Conservation (phyloP, 2,797 vertebrate genomes). For the Takifugu ocellatus region DNA sequence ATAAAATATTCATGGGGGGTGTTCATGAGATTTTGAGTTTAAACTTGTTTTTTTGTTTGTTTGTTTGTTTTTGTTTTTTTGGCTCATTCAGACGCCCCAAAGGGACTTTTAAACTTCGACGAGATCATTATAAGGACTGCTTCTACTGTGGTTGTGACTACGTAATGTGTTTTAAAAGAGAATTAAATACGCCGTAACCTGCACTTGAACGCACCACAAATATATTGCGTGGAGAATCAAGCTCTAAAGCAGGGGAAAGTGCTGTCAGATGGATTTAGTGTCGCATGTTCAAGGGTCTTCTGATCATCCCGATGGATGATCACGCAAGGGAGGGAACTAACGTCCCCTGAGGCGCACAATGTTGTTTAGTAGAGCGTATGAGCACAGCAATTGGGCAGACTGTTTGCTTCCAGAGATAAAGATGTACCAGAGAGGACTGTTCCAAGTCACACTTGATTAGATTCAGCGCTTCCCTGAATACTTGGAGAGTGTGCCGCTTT, state of each 20-base stretch:
- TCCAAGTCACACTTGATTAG: slow-evolving; percentile 1
- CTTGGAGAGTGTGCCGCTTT: slow-evolving; percentile 22
- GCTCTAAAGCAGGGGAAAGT: not conserved
- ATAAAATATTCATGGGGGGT: too few relatives aligned
- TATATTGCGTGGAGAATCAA: not conserved
- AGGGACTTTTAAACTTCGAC: too few relatives aligned
- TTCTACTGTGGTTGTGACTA: too few relatives aligned
- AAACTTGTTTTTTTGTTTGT: too few relatives aligned
- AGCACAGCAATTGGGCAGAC: slow-evolving; percentile 24
- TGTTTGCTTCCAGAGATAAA: slow-evolving; percentile 33
- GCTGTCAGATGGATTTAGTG: not conserved
- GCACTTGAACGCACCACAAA: not conserved
- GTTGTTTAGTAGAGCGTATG: slow-evolving; percentile 17
- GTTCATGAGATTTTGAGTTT: too few relatives aligned
- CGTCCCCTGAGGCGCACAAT: slow-evolving; percentile 16
- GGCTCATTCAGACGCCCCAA: too few relatives aligned
- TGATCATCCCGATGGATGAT: slow-evolving; percentile 15
- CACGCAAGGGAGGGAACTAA: slow-evolving; percentile 46
- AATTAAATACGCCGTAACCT: not conserved
- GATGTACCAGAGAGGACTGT: slow-evolving; percentile 1
- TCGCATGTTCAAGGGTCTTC: slow-evolving; percentile 1
- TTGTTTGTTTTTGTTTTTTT: too few relatives aligned
- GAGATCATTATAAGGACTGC: too few relatives aligned
- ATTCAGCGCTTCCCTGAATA: not conserved
- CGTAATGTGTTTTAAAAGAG: too few relatives aligned